A percentile compares a stretch with the other conserved stretches of the same genome.
Conservation (phyloP, 2,113 vertebrate species). For the Actinemys pallida region DNA sequence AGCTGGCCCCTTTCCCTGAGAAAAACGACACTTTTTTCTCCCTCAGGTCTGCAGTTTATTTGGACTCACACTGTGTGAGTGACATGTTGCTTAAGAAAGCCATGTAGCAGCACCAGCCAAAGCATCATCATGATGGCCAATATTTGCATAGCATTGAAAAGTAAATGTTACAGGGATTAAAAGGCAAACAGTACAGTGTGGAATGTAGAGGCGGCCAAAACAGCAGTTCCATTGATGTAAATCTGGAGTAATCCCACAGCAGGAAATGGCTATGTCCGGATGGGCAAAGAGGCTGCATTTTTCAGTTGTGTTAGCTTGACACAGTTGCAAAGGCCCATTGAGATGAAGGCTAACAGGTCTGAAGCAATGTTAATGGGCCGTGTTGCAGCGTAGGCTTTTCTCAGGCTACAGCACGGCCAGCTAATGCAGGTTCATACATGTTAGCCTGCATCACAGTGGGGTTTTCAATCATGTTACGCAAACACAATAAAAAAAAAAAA, state of each 20-base stretch:
- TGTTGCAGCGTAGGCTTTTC: neutral
- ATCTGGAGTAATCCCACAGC: neutral
- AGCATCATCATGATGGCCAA: neutral
- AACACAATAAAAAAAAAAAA: neutral
- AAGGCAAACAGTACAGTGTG: neutral
- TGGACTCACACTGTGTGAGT: neutral
- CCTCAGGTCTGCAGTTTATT: neutral
- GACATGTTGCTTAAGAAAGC: neutral
- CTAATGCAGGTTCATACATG: neutral
- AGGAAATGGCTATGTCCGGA: neutral
- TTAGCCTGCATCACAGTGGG: conserved; percentile 40
- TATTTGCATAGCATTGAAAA: neutral
- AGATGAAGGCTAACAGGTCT: neutral
- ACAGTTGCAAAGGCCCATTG: neutral
- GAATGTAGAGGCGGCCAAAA: conserved; percentile 10
- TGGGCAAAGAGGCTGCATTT: neutral
- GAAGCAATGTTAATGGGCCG: neutral
- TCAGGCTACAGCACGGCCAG: conserved; percentile 22
- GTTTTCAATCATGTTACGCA: neutral
- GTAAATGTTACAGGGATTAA: neutral
- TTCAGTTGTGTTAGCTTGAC: neutral
- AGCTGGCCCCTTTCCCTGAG: neutral
- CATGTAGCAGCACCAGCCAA: neutral
- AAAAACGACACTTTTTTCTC: neutral
- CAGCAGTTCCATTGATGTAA: neutral